Conservation (phyloP, 2,797 vertebrate species). For the Knipowitschia caucasica region DNA sequence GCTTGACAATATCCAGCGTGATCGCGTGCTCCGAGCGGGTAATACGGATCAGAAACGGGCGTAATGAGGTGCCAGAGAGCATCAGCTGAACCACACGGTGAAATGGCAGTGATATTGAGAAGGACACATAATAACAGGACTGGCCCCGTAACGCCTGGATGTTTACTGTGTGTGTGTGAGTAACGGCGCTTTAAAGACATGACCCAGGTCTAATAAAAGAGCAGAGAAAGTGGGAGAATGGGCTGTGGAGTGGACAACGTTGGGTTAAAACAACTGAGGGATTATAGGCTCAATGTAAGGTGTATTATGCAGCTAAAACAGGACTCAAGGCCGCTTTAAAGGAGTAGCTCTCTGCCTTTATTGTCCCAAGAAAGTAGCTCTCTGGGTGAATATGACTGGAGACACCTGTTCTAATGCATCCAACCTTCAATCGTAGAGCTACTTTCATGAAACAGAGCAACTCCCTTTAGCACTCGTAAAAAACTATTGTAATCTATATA, state of each 20-base stretch:
- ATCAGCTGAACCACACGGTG: constrained; percentile 26
- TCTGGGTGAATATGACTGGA: too few relatives aligned
- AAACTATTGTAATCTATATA: too few relatives aligned
- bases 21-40: constrained; percentile 32
- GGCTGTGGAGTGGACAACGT: constrained; percentile 30
- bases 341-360: too few relatives aligned
- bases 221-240: constrained; percentile 42
- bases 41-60: constrained; percentile 36
- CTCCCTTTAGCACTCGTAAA: too few relatives aligned
- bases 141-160: constrained; percentile 58
- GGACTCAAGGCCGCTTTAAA: too few relatives aligned
- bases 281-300: constrained; percentile 64
- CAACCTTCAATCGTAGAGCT: too few relatives aligned
- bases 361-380: too few relatives aligned
- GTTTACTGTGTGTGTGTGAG: constrained; percentile 48
- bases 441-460: too few relatives aligned
- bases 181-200: constrained; percentile 43
- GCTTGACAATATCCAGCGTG: constrained; percentile 32
- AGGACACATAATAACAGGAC: constrained; percentile 32
- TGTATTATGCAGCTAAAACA: not conserved
- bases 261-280: constrained; percentile 58
- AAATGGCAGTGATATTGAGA: constrained; percentile 16
- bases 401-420: too few relatives aligned
- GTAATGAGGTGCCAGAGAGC: constrained; percentile 54
- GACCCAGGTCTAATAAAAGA: constrained; percentile 49